Conservation (phyloP, 2,113 vertebrate genomes). For the Misgurnus anguillicaudatus region DNA sequence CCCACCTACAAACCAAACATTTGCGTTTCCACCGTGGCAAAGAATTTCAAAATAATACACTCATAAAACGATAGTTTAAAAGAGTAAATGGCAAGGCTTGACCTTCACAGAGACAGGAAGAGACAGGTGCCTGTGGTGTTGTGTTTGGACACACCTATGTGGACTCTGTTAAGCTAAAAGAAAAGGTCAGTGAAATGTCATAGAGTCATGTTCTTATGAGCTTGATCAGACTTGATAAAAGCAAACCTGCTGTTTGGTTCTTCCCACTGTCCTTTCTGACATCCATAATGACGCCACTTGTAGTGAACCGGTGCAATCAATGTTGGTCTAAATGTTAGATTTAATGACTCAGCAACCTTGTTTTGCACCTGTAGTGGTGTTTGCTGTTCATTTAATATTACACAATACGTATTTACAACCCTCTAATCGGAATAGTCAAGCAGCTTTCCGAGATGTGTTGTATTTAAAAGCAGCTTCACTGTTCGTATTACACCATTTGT, state of each 20-base stretch:
- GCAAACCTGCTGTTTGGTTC: slow-evolving; percentile 27
- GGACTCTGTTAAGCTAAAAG: slow-evolving; percentile 8
- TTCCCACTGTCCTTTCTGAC: slow-evolving; percentile 8
- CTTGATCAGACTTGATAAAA: slow-evolving; percentile 43
- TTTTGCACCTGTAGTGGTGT: not conserved
- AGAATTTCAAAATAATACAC: not conserved
- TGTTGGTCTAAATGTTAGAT: not conserved
- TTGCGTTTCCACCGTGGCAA: too few species aligned
- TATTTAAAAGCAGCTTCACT: too few species aligned
- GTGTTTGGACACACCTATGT: slow-evolving; percentile 33
- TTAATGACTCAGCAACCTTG: not conserved
- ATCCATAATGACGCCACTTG: not conserved
- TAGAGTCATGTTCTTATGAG: slow-evolving; percentile 26
- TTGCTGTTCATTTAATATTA: not conserved
- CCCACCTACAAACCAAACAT: too few species aligned
- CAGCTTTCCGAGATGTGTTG: too few species aligned
- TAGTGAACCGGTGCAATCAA: not conserved
- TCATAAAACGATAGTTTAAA: not conserved
- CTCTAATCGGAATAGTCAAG: too few species aligned
- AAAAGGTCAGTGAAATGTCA: slow-evolving; percentile 45
- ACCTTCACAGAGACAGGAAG: slow-evolving; percentile 50
- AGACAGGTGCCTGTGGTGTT: slow-evolving; percentile 39
- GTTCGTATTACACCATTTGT: too few species aligned
- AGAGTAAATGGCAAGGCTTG: slow-evolving; percentile 1
- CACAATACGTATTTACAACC: too few species aligned